Evolutionary conservation across 2,797 vertebrate species (phyloP).

Genomic region (Acropternis orthonyx): DNA sequence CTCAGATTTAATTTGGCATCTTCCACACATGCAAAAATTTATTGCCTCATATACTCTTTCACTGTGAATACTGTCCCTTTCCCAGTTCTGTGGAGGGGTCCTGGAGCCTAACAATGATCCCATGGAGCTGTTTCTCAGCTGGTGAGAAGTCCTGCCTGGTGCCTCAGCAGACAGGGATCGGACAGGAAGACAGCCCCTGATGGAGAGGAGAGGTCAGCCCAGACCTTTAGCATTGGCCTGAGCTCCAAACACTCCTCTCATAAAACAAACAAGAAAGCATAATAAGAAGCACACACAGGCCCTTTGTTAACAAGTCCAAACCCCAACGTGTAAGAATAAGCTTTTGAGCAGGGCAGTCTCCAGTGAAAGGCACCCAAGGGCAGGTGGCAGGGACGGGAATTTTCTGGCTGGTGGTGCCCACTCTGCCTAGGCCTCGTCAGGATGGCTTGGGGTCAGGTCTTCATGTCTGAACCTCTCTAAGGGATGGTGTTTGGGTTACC

Average conservation of each 20-base stretch:
- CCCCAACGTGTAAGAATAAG: slow-evolving; percentile 18
- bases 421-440: neutral
- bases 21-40: neutral
- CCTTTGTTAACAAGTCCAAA: slow-evolving; percentile 24
- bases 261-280: slow-evolving; percentile 24
- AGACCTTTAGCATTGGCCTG: neutral
- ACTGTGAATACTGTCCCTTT: neutral
- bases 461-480: neutral
- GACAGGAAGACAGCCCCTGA: slow-evolving; percentile 15
- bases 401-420: neutral
- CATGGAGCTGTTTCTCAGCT: neutral
- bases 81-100: neutral
- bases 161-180: neutral
- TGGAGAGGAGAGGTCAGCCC: slow-evolving; percentile 3
- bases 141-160: slow-evolving; percentile 17
- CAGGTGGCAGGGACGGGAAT: accelerated
- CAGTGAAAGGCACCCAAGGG: neutral
- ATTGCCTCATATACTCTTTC: neutral
- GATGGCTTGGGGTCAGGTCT: neutral
- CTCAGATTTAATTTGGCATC: slow-evolving; percentile 43
- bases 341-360: neutral
- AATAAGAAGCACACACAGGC: slow-evolving; percentile 26
- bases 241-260: neutral
- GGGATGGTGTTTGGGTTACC: neutral
- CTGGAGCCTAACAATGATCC: neutral